Evolutionary conservation across 2,113 vertebrate species (phyloP).

Genomic region (Haliaeetus leucogaster): DNA sequence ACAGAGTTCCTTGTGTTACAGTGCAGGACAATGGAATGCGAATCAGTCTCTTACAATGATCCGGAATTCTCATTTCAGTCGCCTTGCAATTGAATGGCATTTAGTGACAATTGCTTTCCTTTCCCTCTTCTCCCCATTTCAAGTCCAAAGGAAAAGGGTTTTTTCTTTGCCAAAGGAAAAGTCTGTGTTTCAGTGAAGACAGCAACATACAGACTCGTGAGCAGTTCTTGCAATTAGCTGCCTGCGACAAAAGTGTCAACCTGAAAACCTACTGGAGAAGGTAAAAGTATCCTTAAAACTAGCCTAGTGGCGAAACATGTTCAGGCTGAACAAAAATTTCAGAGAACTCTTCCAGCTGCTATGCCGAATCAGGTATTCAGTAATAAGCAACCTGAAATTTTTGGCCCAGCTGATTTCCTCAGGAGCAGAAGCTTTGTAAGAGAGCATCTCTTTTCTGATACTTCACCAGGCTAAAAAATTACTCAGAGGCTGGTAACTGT

Average conservation of each 20-base stretch:
- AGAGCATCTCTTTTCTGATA: neutral
- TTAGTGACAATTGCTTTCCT: neutral
- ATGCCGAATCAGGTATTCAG: rapidly evolving
- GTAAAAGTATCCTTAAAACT: neutral
- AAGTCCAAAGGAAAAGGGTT: neutral
- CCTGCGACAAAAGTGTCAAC: neutral
- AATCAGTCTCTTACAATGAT: neutral
- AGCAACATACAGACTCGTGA: no score
- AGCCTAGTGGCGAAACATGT: neutral
- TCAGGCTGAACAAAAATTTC: neutral
- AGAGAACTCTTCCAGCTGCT: neutral
- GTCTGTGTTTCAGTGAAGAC: neutral
- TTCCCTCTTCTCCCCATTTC: neutral
- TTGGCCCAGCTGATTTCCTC: neutral
- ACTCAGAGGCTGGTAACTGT: no score
- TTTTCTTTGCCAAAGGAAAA: neutral
- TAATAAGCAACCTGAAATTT: neutral
- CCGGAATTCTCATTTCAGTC: neutral
- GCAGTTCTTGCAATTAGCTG: neutral
- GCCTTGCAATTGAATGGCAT: neutral
- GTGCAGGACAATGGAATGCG: neutral
- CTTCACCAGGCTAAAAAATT: neutral
- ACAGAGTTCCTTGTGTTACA: neutral
- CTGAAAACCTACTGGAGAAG: neutral
- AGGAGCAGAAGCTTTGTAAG: neutral